Evolutionary conservation across 2,888 invertebrate genomes (phyloP).

Genomic region (Ramazzottius varieornatus): DNA sequence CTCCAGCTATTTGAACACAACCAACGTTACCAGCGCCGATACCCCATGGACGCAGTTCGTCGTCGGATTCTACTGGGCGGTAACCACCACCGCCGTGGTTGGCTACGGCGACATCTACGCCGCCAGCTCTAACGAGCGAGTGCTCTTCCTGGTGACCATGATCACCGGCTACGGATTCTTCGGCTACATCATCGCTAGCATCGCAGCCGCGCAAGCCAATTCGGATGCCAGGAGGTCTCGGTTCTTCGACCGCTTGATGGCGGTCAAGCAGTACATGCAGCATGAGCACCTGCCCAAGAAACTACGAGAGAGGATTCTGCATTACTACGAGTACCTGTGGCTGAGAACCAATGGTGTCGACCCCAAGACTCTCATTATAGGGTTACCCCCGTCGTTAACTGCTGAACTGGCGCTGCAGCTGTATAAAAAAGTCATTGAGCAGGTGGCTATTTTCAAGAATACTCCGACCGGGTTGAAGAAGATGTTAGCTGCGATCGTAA

Average conservation of each 20-base stretch:
- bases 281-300: constrained; percentile 7
- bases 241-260: constrained; percentile 9
- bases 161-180: constrained; percentile 11
- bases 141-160: constrained; percentile 8
- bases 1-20: neutral
- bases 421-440: constrained; percentile 9
- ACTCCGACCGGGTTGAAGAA: constrained; percentile 11
- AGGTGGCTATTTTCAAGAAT: constrained; percentile 10
- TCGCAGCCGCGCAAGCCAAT: constrained; percentile 11
- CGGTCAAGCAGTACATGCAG: constrained; percentile 9
- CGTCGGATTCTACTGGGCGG: constrained; percentile 8
- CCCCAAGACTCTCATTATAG: constrained; percentile 10
- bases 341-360: constrained; percentile 10
- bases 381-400: constrained; percentile 10
- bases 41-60: constrained; percentile 6
- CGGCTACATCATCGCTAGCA: constrained; percentile 11
- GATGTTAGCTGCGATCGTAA: constrained; percentile 10
- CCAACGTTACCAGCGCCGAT: neutral
- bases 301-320: constrained; percentile 8
- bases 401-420: constrained; percentile 10
- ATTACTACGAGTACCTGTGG: constrained; percentile 11
- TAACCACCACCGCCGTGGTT: constrained; percentile 6
- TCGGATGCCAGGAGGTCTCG: constrained; percentile 10
- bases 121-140: constrained; percentile 5
- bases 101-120: constrained; percentile 8